A percentile compares a stretch with the other conserved stretches of the same genome.
Evolutionary conservation across 2,113 vertebrate genomes (phyloP).

Genomic region (Riparia riparia): DNA sequence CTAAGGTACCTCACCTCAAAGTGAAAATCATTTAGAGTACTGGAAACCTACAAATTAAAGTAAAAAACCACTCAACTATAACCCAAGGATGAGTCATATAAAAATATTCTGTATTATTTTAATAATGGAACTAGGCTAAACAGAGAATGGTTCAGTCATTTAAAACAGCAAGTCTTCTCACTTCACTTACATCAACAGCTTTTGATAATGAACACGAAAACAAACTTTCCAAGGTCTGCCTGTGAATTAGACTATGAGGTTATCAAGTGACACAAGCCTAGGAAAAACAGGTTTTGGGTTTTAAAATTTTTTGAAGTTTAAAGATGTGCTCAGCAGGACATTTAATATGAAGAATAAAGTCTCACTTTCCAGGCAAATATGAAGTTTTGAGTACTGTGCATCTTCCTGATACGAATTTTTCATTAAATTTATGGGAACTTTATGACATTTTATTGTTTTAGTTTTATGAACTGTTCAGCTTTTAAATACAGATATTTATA

Average conservation of each 20-base stretch:
- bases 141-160: neutral
- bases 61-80: neutral
- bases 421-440: neutral
- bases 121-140: neutral
- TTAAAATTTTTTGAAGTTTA: neutral
- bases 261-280: neutral
- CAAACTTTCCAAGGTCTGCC: neutral
- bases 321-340: neutral
- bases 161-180: neutral
- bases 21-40: neutral
- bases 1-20: neutral
- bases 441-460: neutral
- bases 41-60: neutral
- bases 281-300: neutral
- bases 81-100: neutral
- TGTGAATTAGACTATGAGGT: neutral
- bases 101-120: neutral
- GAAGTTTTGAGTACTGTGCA: neutral
- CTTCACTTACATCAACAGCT: neutral
- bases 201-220: neutral
- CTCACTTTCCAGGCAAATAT: neutral
- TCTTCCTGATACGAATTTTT: neutral
- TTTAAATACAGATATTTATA: neutral
- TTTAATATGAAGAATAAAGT: neutral
- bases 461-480: neutral